phyloP scores from a whole-genome alignment of 1,140 invertebrate species.

The Drosophila elegans region DNA sequence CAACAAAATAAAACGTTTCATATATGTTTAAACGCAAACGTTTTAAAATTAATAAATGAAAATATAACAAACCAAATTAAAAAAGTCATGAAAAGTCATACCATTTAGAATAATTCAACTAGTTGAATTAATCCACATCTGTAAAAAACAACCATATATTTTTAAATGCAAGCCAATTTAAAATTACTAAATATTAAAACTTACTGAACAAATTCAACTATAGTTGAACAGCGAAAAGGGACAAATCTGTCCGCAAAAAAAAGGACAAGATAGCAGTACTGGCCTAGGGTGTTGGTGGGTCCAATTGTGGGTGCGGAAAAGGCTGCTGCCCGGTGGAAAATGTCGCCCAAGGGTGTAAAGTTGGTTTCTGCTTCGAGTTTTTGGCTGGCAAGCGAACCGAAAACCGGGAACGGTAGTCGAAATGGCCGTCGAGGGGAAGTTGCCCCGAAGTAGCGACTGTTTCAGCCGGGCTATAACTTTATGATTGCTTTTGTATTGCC shows the following conservation, averaged over 20 bases:
- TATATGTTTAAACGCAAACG: no score
- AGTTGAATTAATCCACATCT: no score
- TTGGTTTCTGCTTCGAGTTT: conserved; percentile 29
- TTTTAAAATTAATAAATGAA: no score
- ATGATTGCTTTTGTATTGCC: conserved; percentile 80
- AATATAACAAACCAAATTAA: no score
- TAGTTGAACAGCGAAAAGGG: no score
- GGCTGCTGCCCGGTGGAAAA: conserved; percentile 26
- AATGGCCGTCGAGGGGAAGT: neutral
- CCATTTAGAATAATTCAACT: no score
- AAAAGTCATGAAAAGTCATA: no score
- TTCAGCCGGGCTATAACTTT: conserved; percentile 65
- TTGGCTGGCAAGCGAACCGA: neutral
- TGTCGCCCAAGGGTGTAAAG: conserved; percentile 54
- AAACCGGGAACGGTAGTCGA: neutral
- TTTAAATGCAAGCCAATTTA: no score
- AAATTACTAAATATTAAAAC: no score
- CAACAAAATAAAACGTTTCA: no score
- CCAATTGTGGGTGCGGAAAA: conserved; percentile 7
- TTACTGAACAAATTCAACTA: no score
- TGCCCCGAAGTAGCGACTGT: conserved; percentile 12
- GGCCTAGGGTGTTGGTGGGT: neutral
- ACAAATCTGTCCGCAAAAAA: neutral
- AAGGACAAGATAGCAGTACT: neutral
- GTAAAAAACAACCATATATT: no score